Base-by-base conservation (phyloP, 2,888 invertebrate genomes). In the Parasteatoda lunata region DNA sequence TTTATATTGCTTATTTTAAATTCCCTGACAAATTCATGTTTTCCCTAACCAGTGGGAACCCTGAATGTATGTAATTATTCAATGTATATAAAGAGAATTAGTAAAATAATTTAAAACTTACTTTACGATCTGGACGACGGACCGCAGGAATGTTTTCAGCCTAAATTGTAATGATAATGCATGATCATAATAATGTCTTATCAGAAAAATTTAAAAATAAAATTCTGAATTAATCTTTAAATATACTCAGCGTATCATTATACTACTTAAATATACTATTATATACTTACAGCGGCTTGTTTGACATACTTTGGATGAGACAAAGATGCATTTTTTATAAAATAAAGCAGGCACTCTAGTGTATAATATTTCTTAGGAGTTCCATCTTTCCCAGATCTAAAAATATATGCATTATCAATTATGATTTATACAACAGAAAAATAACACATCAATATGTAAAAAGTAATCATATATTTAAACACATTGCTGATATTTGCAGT, bases 291-390 rank as follows among this genome's bases (percentile, higher is more conserved):
- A 90, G 98, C 98, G 90, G 99, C 98, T 93, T 98, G 97, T 91
- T 97, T 95, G 89, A 99, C 99, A 92, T 99, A 99, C 45, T 97
- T 96, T 64, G 98, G 97, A 95, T 99, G 99, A 80, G 96, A 95
- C 81, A 98, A 94, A 75, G 94, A 94, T 49, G 97, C 96, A 95
- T 99, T 97, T 93, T 98, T 98, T 87, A 99, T 94, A 89, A 99
- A 94, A 93, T 97, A 98, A 15, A 99, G 92, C 75, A 99, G 94
- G 92, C 98, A 98, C 93, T 99, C 99, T 90, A 99, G 93, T 0
- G 98, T 97, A 91, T 99, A 99, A 92, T 98, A 99, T 92, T 99
- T 98, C 91, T 98, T 98, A 13, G 95, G 94, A 71, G 95, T 95
- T 68, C 97, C 97, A 92, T 97, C 97, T 92, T 97, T 97, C 0